phyloP scores from a whole-genome alignment of 2,888 invertebrate species.

The Pycnomerus fuliginosus region DNA sequence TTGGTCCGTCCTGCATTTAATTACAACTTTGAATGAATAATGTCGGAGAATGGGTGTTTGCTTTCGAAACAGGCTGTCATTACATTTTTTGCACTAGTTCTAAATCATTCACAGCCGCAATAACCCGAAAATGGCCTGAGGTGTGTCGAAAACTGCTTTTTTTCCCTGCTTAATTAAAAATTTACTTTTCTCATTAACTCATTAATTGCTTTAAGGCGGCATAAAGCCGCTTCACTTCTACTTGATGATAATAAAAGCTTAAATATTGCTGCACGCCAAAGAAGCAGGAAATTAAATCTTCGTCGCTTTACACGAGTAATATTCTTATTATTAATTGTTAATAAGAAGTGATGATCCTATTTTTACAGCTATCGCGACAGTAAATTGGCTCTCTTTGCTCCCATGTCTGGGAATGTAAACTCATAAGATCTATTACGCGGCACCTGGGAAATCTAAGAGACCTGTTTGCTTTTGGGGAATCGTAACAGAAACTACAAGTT shows the following conservation, averaged over 20 bases:
- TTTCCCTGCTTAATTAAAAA: constrained; percentile 12
- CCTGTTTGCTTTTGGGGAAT: too few species aligned
- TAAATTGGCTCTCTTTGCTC: constrained; percentile 1
- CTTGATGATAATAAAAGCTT: constrained; percentile 8
- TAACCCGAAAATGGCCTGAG: constrained; percentile 2
- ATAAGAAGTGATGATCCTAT: constrained; percentile 14
- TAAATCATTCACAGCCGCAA: constrained; percentile 3
- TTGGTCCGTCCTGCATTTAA: constrained; percentile 41
- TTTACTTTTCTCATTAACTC: constrained; percentile 10
- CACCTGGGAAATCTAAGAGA: too few species aligned
- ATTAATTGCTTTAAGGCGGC: constrained; percentile 8
- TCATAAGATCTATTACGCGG: constrained; percentile 7
- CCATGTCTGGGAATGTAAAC: constrained; percentile 16
- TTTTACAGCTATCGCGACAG: constrained; percentile 6
- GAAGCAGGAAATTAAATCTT: constrained; percentile 19
- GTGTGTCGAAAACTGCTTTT: constrained; percentile 4
- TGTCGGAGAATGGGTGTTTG: constrained; percentile 39
- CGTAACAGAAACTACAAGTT: too few species aligned
- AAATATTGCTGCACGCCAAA: constrained; percentile 7
- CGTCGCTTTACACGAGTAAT: constrained; percentile 12
- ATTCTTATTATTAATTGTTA: constrained; percentile 18
- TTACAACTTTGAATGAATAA: constrained; percentile 36
- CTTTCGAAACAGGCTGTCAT: constrained; percentile 28
- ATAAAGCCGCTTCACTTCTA: not conserved
- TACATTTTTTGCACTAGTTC: constrained; percentile 27